Base-by-base conservation (phyloP, 2,888 invertebrate species). In the Tortricodes alternella region DNA sequence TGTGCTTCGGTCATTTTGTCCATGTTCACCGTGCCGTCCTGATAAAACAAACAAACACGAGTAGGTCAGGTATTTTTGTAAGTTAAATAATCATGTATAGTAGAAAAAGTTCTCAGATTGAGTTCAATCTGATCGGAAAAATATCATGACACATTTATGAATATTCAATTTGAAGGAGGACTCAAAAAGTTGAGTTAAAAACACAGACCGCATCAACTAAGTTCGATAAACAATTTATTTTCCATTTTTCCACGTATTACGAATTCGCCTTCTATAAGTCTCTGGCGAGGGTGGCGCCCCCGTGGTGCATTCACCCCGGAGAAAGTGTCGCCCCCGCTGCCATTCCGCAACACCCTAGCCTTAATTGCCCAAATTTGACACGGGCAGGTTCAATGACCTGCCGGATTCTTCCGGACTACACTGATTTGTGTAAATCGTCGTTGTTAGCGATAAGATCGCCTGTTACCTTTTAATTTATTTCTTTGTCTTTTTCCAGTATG, bases 1-100 rank as follows among this genome's bases (percentile, higher is more conserved):
- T 94, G 95, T 66, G 92, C 94, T 83, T 92, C 94, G 66, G 93
- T 94, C 94, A 95, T 95, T 81, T 95, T 95, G 73, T 95, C 94
- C 92, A 94, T 94, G 71, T 94, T 94, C 64, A 93, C 93, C 61
- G 93, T 93, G 63, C 93, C 93, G 80, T 92, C 92, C 94, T 94
- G 70, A 37, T 59, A 46, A 46, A 53, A 55, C 58, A 27, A 59
- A 23, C n/a, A n/a, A n/a, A n/a, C n/a, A n/a, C n/a, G n/a, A n/a
- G n/a, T n/a, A n/a, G n/a, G n/a, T n/a, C n/a, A n/a, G n/a, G n/a
- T n/a, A n/a, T n/a, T n/a, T n/a, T n/a, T n/a, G n/a, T n/a, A n/a
- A n/a, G n/a, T n/a, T n/a, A n/a, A n/a, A n/a, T n/a, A n/a, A n/a
- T n/a, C n/a, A n/a, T n/a, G n/a, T n/a, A n/a, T n/a, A n/a, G n/a